Base-by-base conservation (phyloP, 2,888 invertebrate species). In the Deladenus siricidicola region DNA sequence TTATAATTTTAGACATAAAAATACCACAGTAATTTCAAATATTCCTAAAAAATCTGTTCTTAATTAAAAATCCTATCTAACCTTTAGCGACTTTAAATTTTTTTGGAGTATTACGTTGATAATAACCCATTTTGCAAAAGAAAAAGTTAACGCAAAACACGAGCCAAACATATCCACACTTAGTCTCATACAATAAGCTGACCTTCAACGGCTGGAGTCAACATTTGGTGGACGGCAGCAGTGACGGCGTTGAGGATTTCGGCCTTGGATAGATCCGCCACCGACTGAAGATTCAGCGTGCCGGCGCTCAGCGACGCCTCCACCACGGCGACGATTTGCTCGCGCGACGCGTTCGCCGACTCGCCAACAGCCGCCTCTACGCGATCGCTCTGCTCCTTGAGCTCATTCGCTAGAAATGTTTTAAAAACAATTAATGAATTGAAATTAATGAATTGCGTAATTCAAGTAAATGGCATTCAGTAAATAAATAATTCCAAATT, bases 351-450 rank as follows among this genome's bases (percentile, higher is more conserved):
- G 14, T 67, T 60, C 24, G 62, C 55, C 48, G 64, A 28, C 28
- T 67, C 66, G 6, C 56, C 53, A 21, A 72, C 54, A 17, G 66
- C 60, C 8, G 63, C 62, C 45, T 69, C 56, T n/a, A 72, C 61
- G 19, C 67, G 64, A 49, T 70, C 71, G 51, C 72, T 71, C 19
- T 69, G 70, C 48, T 64, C 51, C 28, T 64, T 63, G 24, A 72
- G 59, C 45, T 72, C 72, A 45, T 72, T 69, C 10, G 66, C 66
- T 66, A 50, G 55, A 65, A 39, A 56, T 56, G 19, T 24, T 21
- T n/a, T n/a, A n/a, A n/a, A n/a, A 43, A 24, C 3, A 14, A 26
- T 6, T 23, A n/a, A n/a, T 51, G 23, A 10, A 42, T 14, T 14
- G 17, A 19, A 4, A 3, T 23, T 24, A 4, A 6, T n/a, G 3